Conservation (phyloP, 64 coral and sea anemone genomes). For the Montipora sp. region DNA sequence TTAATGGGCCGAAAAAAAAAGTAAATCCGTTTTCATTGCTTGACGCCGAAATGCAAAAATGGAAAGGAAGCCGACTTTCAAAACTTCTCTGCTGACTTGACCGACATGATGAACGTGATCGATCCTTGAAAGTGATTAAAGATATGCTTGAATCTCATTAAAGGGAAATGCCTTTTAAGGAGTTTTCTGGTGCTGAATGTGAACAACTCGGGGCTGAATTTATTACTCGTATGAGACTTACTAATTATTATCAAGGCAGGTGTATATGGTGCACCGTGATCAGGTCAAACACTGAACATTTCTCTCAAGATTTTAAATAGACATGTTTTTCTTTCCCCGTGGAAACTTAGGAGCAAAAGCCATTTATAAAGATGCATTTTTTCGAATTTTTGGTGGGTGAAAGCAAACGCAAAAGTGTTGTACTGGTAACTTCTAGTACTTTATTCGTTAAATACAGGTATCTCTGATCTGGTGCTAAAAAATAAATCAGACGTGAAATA, state of each 20-base stretch:
- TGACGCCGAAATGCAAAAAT: neutral
- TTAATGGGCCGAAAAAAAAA: neutral
- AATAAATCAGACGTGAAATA: slow-evolving; percentile 28
- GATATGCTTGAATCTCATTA: neutral
- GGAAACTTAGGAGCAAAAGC: too few relatives aligned
- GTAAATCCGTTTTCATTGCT: neutral
- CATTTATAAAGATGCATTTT: neutral
- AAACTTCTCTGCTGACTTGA: neutral
- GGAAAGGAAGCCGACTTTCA: neutral
- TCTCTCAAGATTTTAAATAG: neutral
- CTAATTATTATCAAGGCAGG: slow-evolving; percentile 13
- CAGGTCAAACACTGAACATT: neutral
- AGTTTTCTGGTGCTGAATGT: slow-evolving; percentile 35
- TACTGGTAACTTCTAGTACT: slow-evolving; percentile 18
- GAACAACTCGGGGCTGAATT: slow-evolving; percentile 19
- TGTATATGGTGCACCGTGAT: neutral
- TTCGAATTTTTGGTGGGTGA: neutral
- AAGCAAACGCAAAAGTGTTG: neutral
- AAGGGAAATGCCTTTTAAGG: slow-evolving; percentile 43
- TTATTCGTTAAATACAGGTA: slow-evolving; percentile 24
- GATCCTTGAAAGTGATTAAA: neutral
- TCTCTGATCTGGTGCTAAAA: slow-evolving; percentile 8
- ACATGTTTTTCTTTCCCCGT: neutral
- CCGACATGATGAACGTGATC: neutral
- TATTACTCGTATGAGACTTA: neutral